Base-by-base conservation (phyloP, 2,888 invertebrate species). In the Thereva unica region DNA sequence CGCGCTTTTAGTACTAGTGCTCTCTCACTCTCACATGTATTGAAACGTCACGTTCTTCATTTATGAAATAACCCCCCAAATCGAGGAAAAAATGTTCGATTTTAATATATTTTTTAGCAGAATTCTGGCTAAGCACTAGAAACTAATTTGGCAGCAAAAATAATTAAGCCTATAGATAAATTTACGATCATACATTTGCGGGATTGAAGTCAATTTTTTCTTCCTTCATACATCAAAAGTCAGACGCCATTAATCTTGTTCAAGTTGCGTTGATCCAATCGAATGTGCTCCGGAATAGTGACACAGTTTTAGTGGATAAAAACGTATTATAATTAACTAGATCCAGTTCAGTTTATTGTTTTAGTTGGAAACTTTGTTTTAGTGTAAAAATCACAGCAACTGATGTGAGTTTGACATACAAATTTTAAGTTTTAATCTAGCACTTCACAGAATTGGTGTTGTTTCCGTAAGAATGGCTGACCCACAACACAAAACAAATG, bases 401-500 rank as follows among this genome's bases (percentile, higher is more conserved):
- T 82, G 78, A 77, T 80, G 72, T 76, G 78, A 82, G 80, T 84
- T 84, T 82, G 77, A 75, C 79, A 78, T 75, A 75, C 75, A 79
- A 79, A 73, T 79, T 77, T 72, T 76, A 72, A 73, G 80, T 77
- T 79, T 80, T 79, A 79, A 82, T 82, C 78, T 80, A 82, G 84
- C 74, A 84, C 79, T 81, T 84, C 84, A 84, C 83, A 83, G 79
- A 83, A 81, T 84, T 85, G 85, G 85, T 86, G 86, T 86, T 85
- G 83, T 85, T 80, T 84, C 85, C 85, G 83, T 84, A 84, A 84
- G 85, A 86, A 87, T 87, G 87, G 87, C 87, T 85, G 87, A 86
- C 85, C 84, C 84, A 87, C 86, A 86, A 87, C 86, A 84, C 81
- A 38, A 12, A 42, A 64, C 54, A 64, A 64, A 64, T 54, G 44